phyloP scores from a whole-genome alignment of 2,113 vertebrate genomes.

The Tinamus guttatus region DNA sequence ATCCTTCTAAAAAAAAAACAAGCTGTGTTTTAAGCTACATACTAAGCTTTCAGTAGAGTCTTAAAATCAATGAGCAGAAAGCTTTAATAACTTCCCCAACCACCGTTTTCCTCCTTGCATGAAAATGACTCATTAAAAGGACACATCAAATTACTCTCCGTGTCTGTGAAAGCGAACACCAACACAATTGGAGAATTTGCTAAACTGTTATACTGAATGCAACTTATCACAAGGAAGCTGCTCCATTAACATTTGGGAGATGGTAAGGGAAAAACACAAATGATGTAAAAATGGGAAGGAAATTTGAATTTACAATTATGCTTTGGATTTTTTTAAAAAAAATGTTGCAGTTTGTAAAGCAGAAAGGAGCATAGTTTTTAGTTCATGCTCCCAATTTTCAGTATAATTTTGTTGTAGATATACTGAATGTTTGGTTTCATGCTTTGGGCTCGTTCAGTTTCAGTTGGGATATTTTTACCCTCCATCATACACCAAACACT shows the following conservation, averaged over 20 bases:
- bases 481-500: background rate
- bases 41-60: background rate
- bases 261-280: slow-evolving; percentile 43
- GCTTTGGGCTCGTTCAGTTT: slow-evolving; percentile 32
- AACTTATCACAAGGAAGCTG: slow-evolving; percentile 7
- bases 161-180: slow-evolving; percentile 7
- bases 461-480: background rate
- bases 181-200: slow-evolving; percentile 25
- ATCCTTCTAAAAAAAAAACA: background rate
- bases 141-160: slow-evolving; percentile 15
- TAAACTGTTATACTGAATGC: background rate
- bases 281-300: slow-evolving; percentile 43
- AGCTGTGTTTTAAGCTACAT: background rate
- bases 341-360: background rate
- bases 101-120: slow-evolving; percentile 10
- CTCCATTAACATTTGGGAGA: slow-evolving; percentile 8
- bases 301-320: slow-evolving; percentile 47
- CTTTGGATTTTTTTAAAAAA: slow-evolving; percentile 30
- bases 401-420: slow-evolving; percentile 12
- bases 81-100: slow-evolving; percentile 37
- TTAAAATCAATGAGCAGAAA: slow-evolving; percentile 43
- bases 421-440: slow-evolving; percentile 6
- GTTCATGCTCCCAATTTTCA: slow-evolving; percentile 40
- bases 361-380: slow-evolving; percentile 44
- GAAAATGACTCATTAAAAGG: slow-evolving; percentile 51